Base-by-base conservation (phyloP, 2,888 invertebrate genomes). In the Cantharis rustica region DNA sequence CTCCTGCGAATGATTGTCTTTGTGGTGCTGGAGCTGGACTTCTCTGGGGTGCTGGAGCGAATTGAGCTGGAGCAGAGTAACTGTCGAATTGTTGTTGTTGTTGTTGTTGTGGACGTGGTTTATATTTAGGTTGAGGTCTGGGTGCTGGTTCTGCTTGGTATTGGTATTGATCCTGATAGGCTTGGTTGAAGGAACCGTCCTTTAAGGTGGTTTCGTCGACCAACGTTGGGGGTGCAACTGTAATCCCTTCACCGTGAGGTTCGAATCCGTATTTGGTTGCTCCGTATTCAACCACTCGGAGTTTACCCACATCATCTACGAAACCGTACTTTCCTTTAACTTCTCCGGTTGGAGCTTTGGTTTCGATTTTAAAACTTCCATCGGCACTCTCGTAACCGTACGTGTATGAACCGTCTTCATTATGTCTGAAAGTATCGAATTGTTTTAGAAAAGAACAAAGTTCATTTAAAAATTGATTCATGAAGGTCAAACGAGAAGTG, bases 291-390 rank as follows among this genome's bases (percentile, higher is more conserved):
- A 96, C 93, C 1, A 95, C 95, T 61, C 96, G 93, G 1, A 94
- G 92, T 90, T 95, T 92, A 84, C 96, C 93, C 73, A 92, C 90
- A 84, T 95, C 95, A 85, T 96, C 96, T 75, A 94, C 94, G 89
- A 96, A 96, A 2, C 96, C 96, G 86, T 96, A 96, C 87, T 96
- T 96, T 81, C 96, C 96, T 88, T 94, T 95, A 10, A 96, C 96
- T 83, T 96, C 96, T 0, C 96, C 96, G 7, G 91, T 91, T 0
- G 93, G 91, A 16, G 93, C 88, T 87, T 96, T 96, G 10, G 96
- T 96, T 88, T 96, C 96, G 84, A 96, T 96, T 89, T 96, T 96
- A 90, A 96, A 96, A 5, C 95, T 93, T 61, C 96, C 96, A 86
- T 97, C 96, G 27, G 92, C 96, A 2, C 94, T 94, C 86, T 96